Evolutionary conservation across 2,113 vertebrate genomes (phyloP), one percentile per base, ranked within the genome.

Genomic region (Furnarius figulus): DNA sequence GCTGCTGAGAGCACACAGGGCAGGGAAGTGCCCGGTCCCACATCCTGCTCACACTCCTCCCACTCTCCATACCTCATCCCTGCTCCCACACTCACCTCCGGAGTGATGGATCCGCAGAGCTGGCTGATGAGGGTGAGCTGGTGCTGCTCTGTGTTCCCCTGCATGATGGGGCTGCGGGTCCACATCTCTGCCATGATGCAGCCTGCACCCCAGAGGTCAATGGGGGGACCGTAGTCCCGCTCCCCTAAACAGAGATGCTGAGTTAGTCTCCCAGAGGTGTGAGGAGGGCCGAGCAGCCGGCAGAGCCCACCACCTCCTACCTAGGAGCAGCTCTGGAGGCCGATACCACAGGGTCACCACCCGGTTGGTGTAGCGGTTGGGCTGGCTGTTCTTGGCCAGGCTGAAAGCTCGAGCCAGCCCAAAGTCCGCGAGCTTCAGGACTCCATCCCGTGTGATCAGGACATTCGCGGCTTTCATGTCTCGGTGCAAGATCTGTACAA

Each of bases 161-260:
- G 99, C 99, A 99, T 99, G 97, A 99, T 99, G 52, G 99, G 99
- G 97, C 99, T 99, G 70, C 99, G 98, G 23, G 99, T 99, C 99
- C 99, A 99, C 99, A 99, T 99, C 97, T 99, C 99, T 0, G 99
- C 99, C 99, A 99, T 99, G 97, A 99, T 99, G 97, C 99, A 99
- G 66, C 99, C 99, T 5, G 96, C 99, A 0, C 99, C 99, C 99
- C 99, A 99, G 35, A 99, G 98, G 94, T 99, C 99, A 65, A 99
- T 99, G 89, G 99, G 99, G 8, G 99, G 99, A 19, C 99, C 99
- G 0, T 99, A 99, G 96, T 99, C 99, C 46, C 99, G 98, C 96
- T 99, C 99, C 33, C 99, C 99, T 99, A 91, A 66, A 88, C 50
- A 85, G 76, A 97, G 94, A 95, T 2, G 91, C 46, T 0, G 4